phyloP scores from a whole-genome alignment of 2,113 vertebrate genomes.

The Menidia beryllina region DNA sequence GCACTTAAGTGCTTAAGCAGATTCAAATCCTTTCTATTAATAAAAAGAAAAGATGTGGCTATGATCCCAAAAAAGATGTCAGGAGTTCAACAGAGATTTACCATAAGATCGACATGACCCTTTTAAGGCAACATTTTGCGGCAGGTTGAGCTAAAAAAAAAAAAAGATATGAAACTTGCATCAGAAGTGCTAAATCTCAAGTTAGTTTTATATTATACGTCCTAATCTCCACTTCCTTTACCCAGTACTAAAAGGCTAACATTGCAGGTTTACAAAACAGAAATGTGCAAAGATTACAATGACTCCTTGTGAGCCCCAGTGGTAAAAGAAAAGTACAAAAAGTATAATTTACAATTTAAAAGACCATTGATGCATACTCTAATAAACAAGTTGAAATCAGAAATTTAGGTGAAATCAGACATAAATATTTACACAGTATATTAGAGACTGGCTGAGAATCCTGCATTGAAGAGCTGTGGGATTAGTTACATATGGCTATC shows the following conservation, averaged over 20 bases:
- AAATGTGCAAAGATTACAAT: slow-evolving; percentile 1
- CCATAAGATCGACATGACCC: slow-evolving; percentile 4
- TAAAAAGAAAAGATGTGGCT: slow-evolving; percentile 2
- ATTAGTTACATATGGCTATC: slow-evolving; percentile 40
- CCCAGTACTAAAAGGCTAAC: neutral
- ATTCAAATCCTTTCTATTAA: neutral
- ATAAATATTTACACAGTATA: neutral
- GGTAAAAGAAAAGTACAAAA: too few species aligned
- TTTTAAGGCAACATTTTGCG: neutral
- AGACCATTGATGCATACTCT: too few species aligned
- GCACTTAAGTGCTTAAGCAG: slow-evolving; percentile 16
- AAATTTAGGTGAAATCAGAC: neutral
- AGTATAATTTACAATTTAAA: too few species aligned
- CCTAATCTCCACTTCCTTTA: slow-evolving; percentile 1
- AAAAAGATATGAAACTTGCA: neutral
- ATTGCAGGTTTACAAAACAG: neutral
- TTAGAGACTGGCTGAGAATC: slow-evolving; percentile 2
- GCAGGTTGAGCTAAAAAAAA: neutral
- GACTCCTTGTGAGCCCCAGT: slow-evolving; percentile 1
- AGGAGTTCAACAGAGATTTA: slow-evolving; percentile 16
- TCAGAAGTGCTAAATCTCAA: neutral
- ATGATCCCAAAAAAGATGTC: slow-evolving; percentile 11
- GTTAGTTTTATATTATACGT: neutral
- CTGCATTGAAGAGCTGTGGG: slow-evolving; percentile 14
- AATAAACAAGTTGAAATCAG: too few species aligned